Evolutionary conservation across 1,140 invertebrate species (phyloP), one percentile per base, ranked within the genome.

Genomic region (Aricia agestis): DNA sequence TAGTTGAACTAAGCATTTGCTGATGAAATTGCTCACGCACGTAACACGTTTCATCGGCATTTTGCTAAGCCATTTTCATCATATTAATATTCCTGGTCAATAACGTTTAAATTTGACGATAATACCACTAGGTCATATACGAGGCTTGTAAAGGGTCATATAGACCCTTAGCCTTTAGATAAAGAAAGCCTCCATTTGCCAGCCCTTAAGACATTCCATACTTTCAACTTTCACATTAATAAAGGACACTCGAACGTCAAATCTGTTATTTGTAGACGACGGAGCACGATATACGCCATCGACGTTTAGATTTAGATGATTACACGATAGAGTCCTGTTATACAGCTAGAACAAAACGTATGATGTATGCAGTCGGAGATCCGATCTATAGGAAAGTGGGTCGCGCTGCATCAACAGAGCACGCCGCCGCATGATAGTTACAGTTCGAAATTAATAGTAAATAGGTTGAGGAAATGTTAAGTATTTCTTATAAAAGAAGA

Each of bases 321-420:
- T 61, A 66, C 76, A 74, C 70, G 70, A 78, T 74, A 73, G 70
- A 69, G 65, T 72, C 71, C 73, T 76, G 72, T 76, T 52, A 70
- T 69, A 68, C 72, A 72, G 71, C 58, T 71, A 69, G 71, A 73
- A 75, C 74, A 79, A 76, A 76, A 74, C 72, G 73, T 71, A 76
- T 75, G 76, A 79, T 79, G 77, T 77, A 77, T 79, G 70, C 75
- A 75, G 70, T 73, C 69, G 70, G 65, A 79, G 77, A 79, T 79
- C 66, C 72, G 76, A 79, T 77, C 78, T 75, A 66, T 18, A 74
- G 76, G 76, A 77, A 79, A 79, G 76, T 79, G 71, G 78, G 74
- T 73, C 78, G 72, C 76, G 63, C 72, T 76, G 71, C 74, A 79
- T 75, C 76, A 71, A 63, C 68, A 68, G 67, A 78, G 71, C 73